Conservation (phyloP, 2,113 vertebrate species). For the Xyrauchen texanus region DNA sequence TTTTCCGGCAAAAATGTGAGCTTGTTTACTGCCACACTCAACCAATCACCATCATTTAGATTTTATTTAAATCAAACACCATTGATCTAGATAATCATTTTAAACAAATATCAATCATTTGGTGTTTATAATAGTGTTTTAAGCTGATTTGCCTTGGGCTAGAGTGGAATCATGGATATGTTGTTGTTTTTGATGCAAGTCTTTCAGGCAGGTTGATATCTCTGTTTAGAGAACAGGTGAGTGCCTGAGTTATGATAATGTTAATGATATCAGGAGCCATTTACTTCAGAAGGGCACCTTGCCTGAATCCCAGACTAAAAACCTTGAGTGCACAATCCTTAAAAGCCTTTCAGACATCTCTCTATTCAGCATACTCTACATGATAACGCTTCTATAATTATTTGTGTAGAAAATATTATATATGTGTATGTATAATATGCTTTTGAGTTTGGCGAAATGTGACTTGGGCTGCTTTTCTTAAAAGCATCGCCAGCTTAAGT, state of each 20-base stretch:
- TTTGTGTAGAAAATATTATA: not conserved
- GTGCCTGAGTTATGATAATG: conserved; percentile 36
- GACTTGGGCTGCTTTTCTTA: too few species aligned
- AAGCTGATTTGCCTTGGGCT: conserved; percentile 26
- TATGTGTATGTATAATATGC: too few species aligned
- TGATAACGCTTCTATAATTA: not conserved
- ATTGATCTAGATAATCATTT: conserved; percentile 54
- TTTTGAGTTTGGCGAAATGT: too few species aligned
- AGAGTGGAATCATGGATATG: conserved; percentile 23
- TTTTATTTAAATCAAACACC: conserved; percentile 45
- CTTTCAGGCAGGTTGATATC: conserved; percentile 44
- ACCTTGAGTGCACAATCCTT: conserved; percentile 9
- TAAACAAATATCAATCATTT: conserved; percentile 48
- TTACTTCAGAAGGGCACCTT: conserved; percentile 4
- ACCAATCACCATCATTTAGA: not conserved
- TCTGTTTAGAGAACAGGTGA: conserved; percentile 41
- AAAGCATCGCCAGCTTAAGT: not conserved
- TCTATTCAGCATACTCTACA: conserved; percentile 4
- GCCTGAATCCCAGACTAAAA: not conserved
- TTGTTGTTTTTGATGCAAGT: conserved; percentile 50
- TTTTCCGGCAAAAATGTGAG: conserved; percentile 26
- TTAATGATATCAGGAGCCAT: conserved; percentile 37
- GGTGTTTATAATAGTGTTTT: conserved; percentile 20
- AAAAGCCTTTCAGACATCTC: conserved; percentile 32
- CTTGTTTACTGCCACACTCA: not conserved